These are phyloP conservation scores for Harpagoxenus sublaevis DNA, from an alignment of 2,888 invertebrate species.

Conservation along the genomic window DNA sequence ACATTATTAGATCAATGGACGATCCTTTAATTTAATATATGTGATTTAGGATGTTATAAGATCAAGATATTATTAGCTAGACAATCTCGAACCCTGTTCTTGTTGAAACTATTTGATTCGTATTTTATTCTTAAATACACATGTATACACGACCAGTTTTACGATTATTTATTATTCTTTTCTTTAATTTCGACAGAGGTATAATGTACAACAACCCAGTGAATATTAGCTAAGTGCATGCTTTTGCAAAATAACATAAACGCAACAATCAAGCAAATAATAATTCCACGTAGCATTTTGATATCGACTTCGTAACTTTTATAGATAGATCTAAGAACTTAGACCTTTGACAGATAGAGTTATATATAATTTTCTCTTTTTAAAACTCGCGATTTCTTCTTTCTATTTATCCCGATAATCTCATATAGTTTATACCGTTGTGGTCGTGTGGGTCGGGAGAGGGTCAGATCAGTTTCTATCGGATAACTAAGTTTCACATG, in stretches of 20 bases:
- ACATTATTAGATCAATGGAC: background rate
- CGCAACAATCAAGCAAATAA: slow-evolving; percentile 75
- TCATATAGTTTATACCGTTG: slow-evolving; percentile 28
- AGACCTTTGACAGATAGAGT: background rate
- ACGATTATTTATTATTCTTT: background rate
- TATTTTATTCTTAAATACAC: slow-evolving; percentile 8
- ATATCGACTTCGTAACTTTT: slow-evolving; percentile 51
- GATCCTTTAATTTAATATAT: background rate
- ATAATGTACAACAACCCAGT: slow-evolving; percentile 77
- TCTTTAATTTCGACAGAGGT: slow-evolving; percentile 1
- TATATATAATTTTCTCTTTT: background rate
- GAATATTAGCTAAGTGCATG: slow-evolving; percentile 80
- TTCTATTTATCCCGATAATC: slow-evolving; percentile 14
- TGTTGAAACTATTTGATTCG: background rate
- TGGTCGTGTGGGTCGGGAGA: slow-evolving; percentile 33
- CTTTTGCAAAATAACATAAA: slow-evolving; percentile 78
- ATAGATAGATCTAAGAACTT: slow-evolving; percentile 48
- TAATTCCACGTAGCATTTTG: slow-evolving; percentile 68
- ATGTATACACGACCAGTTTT: background rate
- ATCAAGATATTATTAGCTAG: slow-evolving; percentile 3
- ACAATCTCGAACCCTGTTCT: background rate
- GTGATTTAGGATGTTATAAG: background rate
- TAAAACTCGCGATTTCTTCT: slow-evolving; percentile 9
- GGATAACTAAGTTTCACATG: slow-evolving; percentile 9
- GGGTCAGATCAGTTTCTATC: slow-evolving; percentile 32